These are phyloP conservation scores for Brachypodius melanocephalos DNA, from an alignment of 2,113 vertebrate genomes.

Conservation along the genomic window DNA sequence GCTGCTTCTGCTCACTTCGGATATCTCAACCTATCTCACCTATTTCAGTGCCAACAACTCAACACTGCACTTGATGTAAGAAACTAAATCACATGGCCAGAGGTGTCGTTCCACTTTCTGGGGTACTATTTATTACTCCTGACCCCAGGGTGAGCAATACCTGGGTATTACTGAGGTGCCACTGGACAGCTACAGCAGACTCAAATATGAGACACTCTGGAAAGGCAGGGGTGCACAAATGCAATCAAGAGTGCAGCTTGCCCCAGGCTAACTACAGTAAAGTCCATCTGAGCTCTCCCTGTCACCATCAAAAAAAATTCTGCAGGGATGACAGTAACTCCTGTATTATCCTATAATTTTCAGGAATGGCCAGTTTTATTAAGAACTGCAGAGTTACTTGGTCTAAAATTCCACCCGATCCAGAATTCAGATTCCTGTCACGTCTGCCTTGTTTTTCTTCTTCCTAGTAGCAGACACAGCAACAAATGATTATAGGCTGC, in stretches of 20 bases:
- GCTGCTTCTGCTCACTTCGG: background rate
- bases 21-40: background rate
- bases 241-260: background rate
- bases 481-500: background rate
- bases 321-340: background rate
- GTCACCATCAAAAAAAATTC: background rate
- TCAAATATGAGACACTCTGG: background rate
- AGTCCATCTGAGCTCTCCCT: background rate
- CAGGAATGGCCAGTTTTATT: background rate
- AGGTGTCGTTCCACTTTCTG: background rate
- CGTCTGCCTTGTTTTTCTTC: background rate
- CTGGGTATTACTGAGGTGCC: background rate
- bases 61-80: accelerated
- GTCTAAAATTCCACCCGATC: background rate
- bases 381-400: background rate
- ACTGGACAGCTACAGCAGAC: background rate
- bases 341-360: background rate
- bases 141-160: background rate
- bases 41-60: background rate
- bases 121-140: background rate
- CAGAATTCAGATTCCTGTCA: background rate
- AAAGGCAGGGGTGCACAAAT: background rate
- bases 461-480: background rate
- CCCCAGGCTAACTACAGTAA: background rate
- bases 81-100: background rate